phyloP scores from a whole-genome alignment of 35 echinoderm and acorn worm genomes.

The Heliocidaris erythrogramma region DNA sequence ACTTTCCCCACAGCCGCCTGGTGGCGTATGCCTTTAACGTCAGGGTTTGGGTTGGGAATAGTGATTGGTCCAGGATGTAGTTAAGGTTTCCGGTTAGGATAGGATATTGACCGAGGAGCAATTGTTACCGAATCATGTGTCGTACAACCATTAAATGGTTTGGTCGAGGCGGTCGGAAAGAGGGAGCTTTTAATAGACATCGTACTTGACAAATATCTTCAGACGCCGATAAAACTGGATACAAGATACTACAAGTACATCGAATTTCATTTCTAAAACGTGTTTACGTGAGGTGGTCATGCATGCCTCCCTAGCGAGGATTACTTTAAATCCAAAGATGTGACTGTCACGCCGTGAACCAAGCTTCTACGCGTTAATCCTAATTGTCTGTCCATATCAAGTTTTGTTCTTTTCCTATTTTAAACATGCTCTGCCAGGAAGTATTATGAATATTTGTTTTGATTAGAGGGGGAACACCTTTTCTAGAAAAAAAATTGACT shows the following conservation, averaged over 20 bases:
- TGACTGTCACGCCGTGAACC: not conserved
- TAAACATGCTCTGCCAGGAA: too few relatives aligned
- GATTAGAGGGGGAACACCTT: too few relatives aligned
- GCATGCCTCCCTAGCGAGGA: not conserved
- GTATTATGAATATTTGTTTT: too few relatives aligned
- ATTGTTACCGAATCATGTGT: not conserved
- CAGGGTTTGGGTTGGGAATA: too few relatives aligned
- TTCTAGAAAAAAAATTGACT: too few relatives aligned
- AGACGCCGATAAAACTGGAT: not conserved
- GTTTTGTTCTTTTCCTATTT: not conserved
- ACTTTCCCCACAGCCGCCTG: too few relatives aligned
- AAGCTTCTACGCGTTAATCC: not conserved
- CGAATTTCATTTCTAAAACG: not conserved
- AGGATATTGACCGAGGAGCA: not conserved
- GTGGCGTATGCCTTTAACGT: too few relatives aligned
- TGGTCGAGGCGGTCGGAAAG: not conserved
- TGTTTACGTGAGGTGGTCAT: not conserved
- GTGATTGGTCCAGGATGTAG: too few relatives aligned
- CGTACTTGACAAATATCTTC: not conserved
- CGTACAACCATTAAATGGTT: not conserved
- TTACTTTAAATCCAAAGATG: not conserved
- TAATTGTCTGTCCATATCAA: not conserved
- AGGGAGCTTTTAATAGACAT: not conserved
- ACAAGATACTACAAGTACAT: not conserved
- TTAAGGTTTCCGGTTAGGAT: too few relatives aligned